Percentiles rank a stretch among this genome's conserved stretches.
These are phyloP conservation scores for Halcyon leucocephala DNA, from an alignment of 2,797 vertebrate species.

Conservation along the genomic window DNA sequence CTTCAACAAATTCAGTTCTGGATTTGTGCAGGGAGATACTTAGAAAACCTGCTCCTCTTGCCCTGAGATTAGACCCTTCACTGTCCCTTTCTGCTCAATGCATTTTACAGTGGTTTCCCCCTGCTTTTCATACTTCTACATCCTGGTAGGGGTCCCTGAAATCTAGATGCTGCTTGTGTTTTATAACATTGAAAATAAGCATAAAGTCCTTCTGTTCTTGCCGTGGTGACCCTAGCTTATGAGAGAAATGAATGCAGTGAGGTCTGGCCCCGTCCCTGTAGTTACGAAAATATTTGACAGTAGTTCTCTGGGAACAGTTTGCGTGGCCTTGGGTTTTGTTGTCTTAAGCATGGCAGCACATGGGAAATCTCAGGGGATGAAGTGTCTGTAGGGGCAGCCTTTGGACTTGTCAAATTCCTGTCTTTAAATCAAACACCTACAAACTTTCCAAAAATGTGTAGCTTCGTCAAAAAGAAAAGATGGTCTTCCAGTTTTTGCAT, in stretches of 20 bases:
- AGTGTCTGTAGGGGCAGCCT: background rate
- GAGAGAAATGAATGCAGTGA: background rate
- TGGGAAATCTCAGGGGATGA: background rate
- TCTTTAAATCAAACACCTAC: background rate
- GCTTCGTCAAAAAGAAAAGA: background rate
- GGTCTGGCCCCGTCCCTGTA: background rate
- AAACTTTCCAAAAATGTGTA: background rate
- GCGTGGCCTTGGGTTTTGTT: background rate
- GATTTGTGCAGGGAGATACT: background rate
- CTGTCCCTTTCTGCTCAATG: background rate
- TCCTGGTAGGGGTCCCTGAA: background rate
- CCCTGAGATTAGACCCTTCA: background rate
- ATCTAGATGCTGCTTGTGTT: background rate
- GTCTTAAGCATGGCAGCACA: rapidly evolving
- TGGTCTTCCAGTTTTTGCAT: background rate
- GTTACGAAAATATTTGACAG: background rate
- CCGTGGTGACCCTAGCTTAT: background rate
- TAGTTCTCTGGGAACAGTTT: background rate
- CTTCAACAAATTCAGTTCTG: background rate
- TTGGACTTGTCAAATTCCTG: background rate
- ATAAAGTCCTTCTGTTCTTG: background rate
- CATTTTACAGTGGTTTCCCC: background rate
- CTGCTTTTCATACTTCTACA: background rate
- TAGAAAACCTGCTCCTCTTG: background rate
- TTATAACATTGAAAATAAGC: background rate